phyloP scores from a whole-genome alignment of 2,888 invertebrate genomes.

The Phortica magna region DNA sequence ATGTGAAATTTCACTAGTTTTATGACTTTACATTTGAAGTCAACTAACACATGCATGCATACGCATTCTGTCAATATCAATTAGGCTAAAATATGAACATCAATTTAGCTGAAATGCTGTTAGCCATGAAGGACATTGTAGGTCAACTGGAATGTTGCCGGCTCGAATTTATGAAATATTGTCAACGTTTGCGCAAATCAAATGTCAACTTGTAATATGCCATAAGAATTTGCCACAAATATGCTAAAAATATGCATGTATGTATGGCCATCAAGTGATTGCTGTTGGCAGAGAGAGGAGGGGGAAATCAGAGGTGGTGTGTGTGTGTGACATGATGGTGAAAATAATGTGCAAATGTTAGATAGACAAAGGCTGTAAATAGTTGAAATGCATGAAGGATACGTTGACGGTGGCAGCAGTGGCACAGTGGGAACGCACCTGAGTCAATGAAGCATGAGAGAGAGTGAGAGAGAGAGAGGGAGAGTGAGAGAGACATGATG shows the following conservation, averaged over 20 bases:
- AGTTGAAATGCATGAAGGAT: not conserved
- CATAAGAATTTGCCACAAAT: slow-evolving; percentile 2
- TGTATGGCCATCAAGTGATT: not conserved
- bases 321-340: slow-evolving; percentile 35
- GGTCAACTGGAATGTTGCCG: not conserved
- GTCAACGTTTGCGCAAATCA: not conserved
- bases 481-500: not conserved
- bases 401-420: not conserved
- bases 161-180: not conserved
- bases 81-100: not conserved
- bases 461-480: not conserved
- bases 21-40: not conserved
- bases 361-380: not conserved
- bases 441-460: not conserved
- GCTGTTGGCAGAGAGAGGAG: not conserved
- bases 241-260: not conserved
- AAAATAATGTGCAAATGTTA: not conserved
- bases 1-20: slow-evolving; percentile 4
- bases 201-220: not conserved
- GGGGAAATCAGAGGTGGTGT: slow-evolving; percentile 4
- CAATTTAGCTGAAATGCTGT: not conserved
- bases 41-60: not conserved
- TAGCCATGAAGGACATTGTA: not conserved
- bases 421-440: not conserved
- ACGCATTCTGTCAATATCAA: not conserved